Conservation (phyloP, 1,140 invertebrate genomes). For the Ceratosolen solmsi region DNA sequence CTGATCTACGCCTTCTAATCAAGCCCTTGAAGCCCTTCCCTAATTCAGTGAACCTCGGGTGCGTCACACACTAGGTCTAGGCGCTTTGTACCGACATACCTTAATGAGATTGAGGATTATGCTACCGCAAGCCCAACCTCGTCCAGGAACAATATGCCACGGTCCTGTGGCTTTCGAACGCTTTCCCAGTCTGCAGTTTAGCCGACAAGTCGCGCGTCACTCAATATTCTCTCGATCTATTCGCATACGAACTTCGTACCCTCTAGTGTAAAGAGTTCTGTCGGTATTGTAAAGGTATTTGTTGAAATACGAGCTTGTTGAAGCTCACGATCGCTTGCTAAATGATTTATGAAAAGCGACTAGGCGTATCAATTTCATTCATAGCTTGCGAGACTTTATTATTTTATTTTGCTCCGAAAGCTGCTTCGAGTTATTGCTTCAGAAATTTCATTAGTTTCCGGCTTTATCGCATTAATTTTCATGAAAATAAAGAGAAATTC, state of each 20-base stretch:
- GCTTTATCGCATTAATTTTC: too few species aligned
- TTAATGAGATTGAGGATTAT: conserved; percentile 16
- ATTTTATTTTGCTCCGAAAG: too few species aligned
- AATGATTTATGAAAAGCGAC: too few species aligned
- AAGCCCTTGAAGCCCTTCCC: conserved; percentile 16
- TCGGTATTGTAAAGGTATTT: too few species aligned
- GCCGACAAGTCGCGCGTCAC: not conserved
- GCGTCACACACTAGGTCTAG: not conserved
- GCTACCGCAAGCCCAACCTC: not conserved
- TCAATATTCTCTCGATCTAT: not conserved
- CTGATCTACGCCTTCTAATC: not conserved
- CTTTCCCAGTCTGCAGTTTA: not conserved
- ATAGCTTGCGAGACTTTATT: too few species aligned
- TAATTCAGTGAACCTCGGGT: conserved; percentile 8
- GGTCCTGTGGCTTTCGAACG: not conserved
- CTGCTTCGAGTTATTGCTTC: too few species aligned
- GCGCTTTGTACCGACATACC: not conserved
- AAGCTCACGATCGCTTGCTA: too few species aligned
- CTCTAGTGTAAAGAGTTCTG: too few species aligned
- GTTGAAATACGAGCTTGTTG: too few species aligned
- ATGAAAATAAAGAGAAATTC: too few species aligned
- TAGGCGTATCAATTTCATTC: too few species aligned
- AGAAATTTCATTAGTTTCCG: too few species aligned
- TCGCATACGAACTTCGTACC: not conserved
- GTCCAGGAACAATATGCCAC: not conserved